A percentile compares a stretch with the other conserved stretches of the same genome.
Conservation (phyloP, 2,888 invertebrate species). For the Meganola albula region DNA sequence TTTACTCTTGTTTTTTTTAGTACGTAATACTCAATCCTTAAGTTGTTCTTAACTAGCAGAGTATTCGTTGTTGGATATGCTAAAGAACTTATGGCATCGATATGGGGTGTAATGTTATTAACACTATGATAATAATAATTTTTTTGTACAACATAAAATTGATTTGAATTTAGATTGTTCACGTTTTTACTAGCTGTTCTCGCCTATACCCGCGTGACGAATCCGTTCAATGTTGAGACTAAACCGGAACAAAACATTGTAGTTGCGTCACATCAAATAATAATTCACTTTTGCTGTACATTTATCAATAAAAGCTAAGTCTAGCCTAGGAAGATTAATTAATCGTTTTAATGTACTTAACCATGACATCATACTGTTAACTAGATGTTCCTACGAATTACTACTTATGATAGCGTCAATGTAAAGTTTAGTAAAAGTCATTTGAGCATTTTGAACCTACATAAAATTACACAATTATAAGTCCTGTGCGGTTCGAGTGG, state of each 20-base stretch:
- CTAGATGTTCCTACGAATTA: too few relatives aligned
- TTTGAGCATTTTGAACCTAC: conserved; percentile 74
- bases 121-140: conserved; percentile 30
- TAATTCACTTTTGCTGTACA: too few relatives aligned
- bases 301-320: too few relatives aligned
- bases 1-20: too few relatives aligned
- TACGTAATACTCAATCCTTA: too few relatives aligned
- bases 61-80: too few relatives aligned
- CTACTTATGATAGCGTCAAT: too few relatives aligned
- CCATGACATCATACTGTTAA: too few relatives aligned
- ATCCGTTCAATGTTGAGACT: conserved; percentile 47
- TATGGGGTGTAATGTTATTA: conserved; percentile 15
- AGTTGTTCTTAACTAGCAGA: too few relatives aligned
- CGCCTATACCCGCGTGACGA: conserved; percentile 37
- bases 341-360: too few relatives aligned
- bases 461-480: conserved; percentile 73
- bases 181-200: conserved; percentile 40
- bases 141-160: conserved; percentile 33
- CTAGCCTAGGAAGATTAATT: too few relatives aligned
- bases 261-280: conserved; percentile 36
- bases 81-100: conserved; percentile 12
- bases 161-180: conserved; percentile 40
- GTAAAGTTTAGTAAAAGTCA: too few relatives aligned
- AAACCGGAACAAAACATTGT: conserved; percentile 44
- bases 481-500: conserved; percentile 58